phyloP scores from a whole-genome alignment of 2,888 invertebrate species.

The Nephrotoma guestfalica region DNA sequence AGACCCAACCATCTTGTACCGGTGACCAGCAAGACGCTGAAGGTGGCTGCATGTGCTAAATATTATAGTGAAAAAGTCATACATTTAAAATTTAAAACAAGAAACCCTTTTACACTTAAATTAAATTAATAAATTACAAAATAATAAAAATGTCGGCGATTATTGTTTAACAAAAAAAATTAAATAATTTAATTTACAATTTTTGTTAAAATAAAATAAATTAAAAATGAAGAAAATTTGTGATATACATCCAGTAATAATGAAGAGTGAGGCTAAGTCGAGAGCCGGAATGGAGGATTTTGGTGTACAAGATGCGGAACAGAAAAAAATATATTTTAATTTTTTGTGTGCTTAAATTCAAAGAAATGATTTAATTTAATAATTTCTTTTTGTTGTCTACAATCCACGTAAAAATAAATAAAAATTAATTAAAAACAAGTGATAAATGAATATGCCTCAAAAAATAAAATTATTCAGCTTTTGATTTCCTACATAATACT shows the following conservation, averaged over 20 bases:
- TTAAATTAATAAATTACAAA: background rate
- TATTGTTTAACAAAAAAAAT: background rate
- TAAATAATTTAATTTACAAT: background rate
- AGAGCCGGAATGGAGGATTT: background rate
- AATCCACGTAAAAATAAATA: background rate
- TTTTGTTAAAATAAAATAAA: background rate
- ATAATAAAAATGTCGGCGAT: background rate
- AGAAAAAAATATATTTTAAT: background rate
- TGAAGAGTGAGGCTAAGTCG: background rate
- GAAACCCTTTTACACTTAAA: background rate
- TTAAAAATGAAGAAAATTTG: background rate
- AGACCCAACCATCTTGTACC: slow-evolving; percentile 66
- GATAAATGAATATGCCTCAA: background rate
- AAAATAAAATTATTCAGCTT: background rate
- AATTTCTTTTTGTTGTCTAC: background rate
- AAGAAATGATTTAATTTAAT: background rate
- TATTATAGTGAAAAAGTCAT: background rate
- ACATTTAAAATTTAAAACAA: slow-evolving; percentile 1
- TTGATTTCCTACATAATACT: background rate
- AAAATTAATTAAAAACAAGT: background rate
- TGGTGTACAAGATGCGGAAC: background rate
- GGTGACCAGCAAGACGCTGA: slow-evolving; percentile 66
- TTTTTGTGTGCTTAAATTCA: background rate
- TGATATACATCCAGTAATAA: background rate
- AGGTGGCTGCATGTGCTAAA: slow-evolving; percentile 72